These are phyloP conservation scores for Tragelaphus buxtoni DNA, from an alignment of 2,113 vertebrate genomes.

Conservation along the genomic window DNA sequence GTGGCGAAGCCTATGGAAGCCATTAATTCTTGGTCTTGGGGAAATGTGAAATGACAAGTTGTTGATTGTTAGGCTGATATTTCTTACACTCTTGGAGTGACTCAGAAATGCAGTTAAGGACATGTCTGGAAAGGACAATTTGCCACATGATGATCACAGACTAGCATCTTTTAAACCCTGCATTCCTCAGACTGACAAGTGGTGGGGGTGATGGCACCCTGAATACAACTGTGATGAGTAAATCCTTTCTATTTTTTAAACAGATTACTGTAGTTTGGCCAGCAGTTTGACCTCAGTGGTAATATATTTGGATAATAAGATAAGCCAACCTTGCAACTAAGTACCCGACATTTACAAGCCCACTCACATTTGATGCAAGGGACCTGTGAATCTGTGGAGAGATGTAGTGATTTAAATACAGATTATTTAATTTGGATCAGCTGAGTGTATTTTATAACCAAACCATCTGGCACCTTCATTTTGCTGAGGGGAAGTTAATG, in stretches of 20 bases:
- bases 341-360: not conserved
- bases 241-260: slow-evolving; percentile 26
- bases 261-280: not conserved
- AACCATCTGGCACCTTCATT: slow-evolving; percentile 44
- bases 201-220: not conserved
- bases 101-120: slow-evolving; percentile 29
- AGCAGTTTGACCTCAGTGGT: slow-evolving; percentile 26
- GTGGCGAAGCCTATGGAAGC: not conserved
- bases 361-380: slow-evolving; percentile 57
- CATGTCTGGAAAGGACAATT: not conserved
- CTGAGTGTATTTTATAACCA: slow-evolving; percentile 37
- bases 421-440: slow-evolving; percentile 40
- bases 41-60: slow-evolving; percentile 10
- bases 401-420: slow-evolving; percentile 25
- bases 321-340: slow-evolving; percentile 17
- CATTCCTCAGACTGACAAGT: not conserved
- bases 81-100: slow-evolving; percentile 17
- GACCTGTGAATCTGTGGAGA: not conserved
- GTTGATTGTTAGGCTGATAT: not conserved
- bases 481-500: slow-evolving; percentile 44
- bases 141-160: not conserved
- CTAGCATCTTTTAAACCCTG: not conserved
- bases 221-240: not conserved
- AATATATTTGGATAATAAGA: slow-evolving; percentile 25
- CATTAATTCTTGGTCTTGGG: not conserved